These are phyloP conservation scores for Ecdyonurus torrentis DNA, from an alignment of 2,888 invertebrate species.

Conservation along the genomic window DNA sequence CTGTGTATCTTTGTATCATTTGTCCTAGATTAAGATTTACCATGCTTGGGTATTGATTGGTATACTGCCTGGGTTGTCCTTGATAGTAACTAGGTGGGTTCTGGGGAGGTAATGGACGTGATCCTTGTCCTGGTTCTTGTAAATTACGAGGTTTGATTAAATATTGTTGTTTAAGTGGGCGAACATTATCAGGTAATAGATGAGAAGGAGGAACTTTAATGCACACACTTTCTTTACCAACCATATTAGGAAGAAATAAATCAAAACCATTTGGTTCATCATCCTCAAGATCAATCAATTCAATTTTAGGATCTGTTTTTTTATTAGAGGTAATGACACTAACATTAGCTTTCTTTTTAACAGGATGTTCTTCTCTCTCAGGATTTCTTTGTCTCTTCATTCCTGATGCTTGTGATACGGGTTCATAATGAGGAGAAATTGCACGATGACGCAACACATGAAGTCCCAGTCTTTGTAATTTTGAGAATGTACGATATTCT, in stretches of 20 bases:
- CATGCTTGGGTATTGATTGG: neutral
- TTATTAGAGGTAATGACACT: neutral
- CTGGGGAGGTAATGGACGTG: neutral
- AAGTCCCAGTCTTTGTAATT: neutral
- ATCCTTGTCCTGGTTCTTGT: neutral
- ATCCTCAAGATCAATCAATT: neutral
- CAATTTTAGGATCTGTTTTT: neutral
- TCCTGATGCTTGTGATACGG: too few relatives aligned
- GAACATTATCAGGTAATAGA: neutral
- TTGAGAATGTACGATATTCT: neutral
- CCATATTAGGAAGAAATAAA: neutral
- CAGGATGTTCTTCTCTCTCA: too few relatives aligned
- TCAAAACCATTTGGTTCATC: neutral
- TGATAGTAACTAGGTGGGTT: neutral
- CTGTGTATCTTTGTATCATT: too few relatives aligned
- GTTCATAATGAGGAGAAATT: neutral
- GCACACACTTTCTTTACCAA: neutral
- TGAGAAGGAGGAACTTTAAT: neutral
- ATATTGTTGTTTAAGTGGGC: neutral
- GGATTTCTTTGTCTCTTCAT: too few relatives aligned
- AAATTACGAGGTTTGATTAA: neutral
- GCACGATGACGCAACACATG: neutral
- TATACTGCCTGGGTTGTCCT: neutral
- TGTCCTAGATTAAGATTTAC: too few relatives aligned
- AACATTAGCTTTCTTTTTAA: too few relatives aligned